A percentile compares a stretch with the other conserved stretches of the same genome.
phyloP scores from a whole-genome alignment of 2,113 vertebrate species.

The Pristiophorus japonicus region DNA sequence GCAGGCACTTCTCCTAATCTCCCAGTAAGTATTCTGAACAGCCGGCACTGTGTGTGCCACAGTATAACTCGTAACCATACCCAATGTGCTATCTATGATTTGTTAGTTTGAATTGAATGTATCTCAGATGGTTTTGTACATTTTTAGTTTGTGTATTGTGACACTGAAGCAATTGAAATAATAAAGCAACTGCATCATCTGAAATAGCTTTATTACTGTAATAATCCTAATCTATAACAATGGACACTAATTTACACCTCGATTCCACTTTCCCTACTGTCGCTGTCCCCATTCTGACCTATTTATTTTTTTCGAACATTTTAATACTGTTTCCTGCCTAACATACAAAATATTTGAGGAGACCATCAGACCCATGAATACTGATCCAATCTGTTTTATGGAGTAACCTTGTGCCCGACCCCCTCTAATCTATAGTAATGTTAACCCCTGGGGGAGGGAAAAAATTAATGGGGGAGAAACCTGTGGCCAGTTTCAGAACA shows the following conservation, averaged over 20 bases:
- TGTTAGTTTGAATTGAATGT: neutral
- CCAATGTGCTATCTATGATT: neutral
- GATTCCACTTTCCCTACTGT: neutral
- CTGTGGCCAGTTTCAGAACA: neutral
- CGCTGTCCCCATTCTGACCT: neutral
- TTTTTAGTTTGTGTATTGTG: neutral
- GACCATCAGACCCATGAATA: neutral
- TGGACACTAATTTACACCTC: neutral
- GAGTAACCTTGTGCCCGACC: neutral
- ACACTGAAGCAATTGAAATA: no score
- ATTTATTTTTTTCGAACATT: neutral
- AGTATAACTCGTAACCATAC: neutral
- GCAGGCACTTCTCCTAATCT: slow-evolving; percentile 65
- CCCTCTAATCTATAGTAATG: neutral
- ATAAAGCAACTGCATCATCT: neutral
- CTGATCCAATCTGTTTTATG: neutral
- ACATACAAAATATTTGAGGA: neutral
- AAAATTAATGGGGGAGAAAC: neutral
- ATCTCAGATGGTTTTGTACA: neutral
- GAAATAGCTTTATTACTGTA: neutral
- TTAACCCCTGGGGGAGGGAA: neutral
- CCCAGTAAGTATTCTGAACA: slow-evolving; percentile 69
- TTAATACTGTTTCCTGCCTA: neutral
- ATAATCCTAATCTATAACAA: neutral
- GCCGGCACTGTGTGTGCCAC: neutral